These are phyloP conservation scores for Cheilosia vernalis DNA, from an alignment of 2,888 invertebrate species.

Conservation along the genomic window DNA sequence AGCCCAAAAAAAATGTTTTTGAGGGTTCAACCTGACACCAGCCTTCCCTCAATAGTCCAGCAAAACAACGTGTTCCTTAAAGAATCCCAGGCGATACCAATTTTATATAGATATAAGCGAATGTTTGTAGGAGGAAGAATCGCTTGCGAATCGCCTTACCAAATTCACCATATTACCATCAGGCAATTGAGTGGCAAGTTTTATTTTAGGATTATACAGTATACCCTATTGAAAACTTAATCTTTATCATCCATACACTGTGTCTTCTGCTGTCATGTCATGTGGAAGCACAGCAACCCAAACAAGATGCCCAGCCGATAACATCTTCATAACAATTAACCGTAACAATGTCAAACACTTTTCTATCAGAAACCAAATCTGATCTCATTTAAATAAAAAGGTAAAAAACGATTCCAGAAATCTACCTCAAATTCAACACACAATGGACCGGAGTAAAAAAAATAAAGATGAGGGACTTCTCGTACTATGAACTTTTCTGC, in stretches of 20 bases:
- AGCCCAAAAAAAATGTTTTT: no score
- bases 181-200: not conserved
- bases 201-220: not conserved
- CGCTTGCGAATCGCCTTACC: no score
- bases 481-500: not conserved
- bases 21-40: no score
- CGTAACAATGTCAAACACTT: conserved; percentile 46
- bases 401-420: not conserved
- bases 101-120: no score
- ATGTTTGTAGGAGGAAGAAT: no score
- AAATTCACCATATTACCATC: no score
- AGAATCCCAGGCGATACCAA: no score
- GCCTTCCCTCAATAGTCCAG: no score
- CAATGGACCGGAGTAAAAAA: conserved; percentile 9
- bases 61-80: no score
- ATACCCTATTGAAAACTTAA: not conserved
- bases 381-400: conserved; percentile 59
- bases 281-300: not conserved
- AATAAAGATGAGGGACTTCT: not conserved
- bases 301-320: conserved; percentile 23
- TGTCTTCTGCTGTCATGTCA: not conserved
- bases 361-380: conserved; percentile 13
- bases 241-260: not conserved
- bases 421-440: conserved; percentile 8
- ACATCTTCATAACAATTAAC: conserved; percentile 53